A percentile compares a stretch with the other conserved stretches of the same genome.
Conservation (phyloP, 2,113 vertebrate genomes). For the Oreochromis aureus region DNA sequence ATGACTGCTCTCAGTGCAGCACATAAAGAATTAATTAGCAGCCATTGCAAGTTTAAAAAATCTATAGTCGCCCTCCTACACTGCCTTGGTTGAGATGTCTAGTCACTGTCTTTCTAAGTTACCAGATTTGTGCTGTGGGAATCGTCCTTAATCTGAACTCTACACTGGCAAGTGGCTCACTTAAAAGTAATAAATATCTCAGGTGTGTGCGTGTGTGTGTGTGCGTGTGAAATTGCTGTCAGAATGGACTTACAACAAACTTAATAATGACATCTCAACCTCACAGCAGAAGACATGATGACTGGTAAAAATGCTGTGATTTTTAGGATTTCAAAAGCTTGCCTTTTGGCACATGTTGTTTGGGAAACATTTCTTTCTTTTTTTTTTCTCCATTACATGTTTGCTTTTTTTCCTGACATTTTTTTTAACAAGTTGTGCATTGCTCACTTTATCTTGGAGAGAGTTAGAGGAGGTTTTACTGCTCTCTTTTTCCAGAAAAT, state of each 20-base stretch:
- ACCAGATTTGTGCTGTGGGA: background rate
- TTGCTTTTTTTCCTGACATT: background rate
- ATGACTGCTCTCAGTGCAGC: background rate
- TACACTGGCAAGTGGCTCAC: background rate
- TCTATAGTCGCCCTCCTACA: background rate
- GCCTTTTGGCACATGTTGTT: background rate
- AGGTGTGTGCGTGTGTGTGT: background rate
- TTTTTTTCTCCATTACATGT: background rate
- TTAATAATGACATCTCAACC: background rate
- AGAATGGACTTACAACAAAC: background rate
- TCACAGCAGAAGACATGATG: background rate
- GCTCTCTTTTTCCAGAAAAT: background rate
- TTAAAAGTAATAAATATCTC: background rate
- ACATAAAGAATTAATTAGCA: constrained; percentile 9
- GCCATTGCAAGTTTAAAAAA: background rate
- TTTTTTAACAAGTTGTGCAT: background rate
- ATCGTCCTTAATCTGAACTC: background rate
- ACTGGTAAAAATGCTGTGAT: background rate
- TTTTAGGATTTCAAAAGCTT: background rate
- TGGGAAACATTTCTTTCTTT: background rate
- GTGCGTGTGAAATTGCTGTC: background rate
- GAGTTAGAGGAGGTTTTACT: background rate
- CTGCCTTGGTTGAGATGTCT: background rate
- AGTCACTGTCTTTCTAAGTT: background rate
- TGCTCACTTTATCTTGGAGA: background rate